A percentile compares a stretch with the other conserved stretches of the same genome.
Conservation (phyloP, 2,797 vertebrate species). For the Siniperca obscura region DNA sequence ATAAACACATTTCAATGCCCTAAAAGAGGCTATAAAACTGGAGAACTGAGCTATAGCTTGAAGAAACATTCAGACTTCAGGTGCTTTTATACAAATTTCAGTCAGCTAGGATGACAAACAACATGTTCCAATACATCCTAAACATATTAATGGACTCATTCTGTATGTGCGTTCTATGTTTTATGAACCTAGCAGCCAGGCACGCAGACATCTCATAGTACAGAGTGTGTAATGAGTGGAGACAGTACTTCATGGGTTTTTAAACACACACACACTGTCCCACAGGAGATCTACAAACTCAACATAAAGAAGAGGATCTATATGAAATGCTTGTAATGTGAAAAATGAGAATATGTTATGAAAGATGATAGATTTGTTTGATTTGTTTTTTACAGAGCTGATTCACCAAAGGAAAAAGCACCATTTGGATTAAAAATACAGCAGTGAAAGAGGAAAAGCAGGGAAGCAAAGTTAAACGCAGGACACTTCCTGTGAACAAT, state of each 20-base stretch:
- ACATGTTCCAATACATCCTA: slow-evolving; percentile 2
- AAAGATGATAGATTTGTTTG: background rate
- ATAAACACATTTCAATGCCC: slow-evolving; percentile 45
- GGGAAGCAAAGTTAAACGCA: slow-evolving; percentile 26
- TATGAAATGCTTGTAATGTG: slow-evolving; percentile 3
- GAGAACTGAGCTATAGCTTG: slow-evolving; percentile 9
- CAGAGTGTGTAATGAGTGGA: slow-evolving; percentile 8
- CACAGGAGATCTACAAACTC: background rate
- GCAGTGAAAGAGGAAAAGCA: slow-evolving; percentile 6
- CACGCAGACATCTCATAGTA: slow-evolving; percentile 4
- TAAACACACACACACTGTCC: slow-evolving; percentile 14
- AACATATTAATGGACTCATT: slow-evolving; percentile 23
- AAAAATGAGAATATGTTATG: background rate
- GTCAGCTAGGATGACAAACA: background rate
- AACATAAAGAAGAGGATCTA: background rate
- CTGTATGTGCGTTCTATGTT: slow-evolving; percentile 20
- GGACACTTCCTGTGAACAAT: slow-evolving; percentile 39
- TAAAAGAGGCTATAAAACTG: slow-evolving; percentile 5
- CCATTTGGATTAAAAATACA: slow-evolving; percentile 9
- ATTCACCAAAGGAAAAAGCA: background rate
- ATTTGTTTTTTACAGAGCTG: background rate
- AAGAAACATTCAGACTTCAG: background rate
- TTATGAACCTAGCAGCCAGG: slow-evolving; percentile 32
- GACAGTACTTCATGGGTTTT: slow-evolving; percentile 32
- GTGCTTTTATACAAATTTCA: background rate